Conservation (phyloP, 2,888 invertebrate genomes). For the Trachelus stipa region DNA sequence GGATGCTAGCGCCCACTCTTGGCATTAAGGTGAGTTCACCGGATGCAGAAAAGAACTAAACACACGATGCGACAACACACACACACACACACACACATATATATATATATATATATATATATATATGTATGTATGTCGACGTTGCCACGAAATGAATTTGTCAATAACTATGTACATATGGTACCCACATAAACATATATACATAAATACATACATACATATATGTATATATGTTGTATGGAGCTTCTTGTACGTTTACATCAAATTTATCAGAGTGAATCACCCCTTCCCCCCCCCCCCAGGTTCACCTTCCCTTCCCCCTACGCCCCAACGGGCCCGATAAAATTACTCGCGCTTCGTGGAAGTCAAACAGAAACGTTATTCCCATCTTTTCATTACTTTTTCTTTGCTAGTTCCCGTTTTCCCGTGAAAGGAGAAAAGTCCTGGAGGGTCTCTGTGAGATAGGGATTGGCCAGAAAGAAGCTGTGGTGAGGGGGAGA, state of each 20-base stretch:
- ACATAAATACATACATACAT: neutral
- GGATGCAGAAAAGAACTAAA: neutral
- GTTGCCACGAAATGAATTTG: neutral
- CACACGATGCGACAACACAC: no score
- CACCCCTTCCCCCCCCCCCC: neutral
- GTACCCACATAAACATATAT: neutral
- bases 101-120: no score
- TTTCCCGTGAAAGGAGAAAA: neutral
- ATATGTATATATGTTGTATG: neutral
- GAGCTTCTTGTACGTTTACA: neutral
- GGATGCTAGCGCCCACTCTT: conserved; percentile 63
- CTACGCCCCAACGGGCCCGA: neutral
- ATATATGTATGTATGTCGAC: no score
- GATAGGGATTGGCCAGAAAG: no score
- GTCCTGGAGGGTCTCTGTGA: no score
- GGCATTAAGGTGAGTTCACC: conserved; percentile 61
- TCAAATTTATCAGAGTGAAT: conserved; percentile 12
- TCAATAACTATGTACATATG: neutral
- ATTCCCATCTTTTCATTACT: neutral
- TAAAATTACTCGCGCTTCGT: neutral
- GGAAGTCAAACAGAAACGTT: neutral
- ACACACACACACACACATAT: no score
- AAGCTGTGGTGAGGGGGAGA: no score
- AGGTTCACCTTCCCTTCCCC: no score
- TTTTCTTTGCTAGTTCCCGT: neutral